Evolutionary conservation across 2,888 invertebrate species (phyloP).

Genomic region (Cataglyphis rosenhaueri): DNA sequence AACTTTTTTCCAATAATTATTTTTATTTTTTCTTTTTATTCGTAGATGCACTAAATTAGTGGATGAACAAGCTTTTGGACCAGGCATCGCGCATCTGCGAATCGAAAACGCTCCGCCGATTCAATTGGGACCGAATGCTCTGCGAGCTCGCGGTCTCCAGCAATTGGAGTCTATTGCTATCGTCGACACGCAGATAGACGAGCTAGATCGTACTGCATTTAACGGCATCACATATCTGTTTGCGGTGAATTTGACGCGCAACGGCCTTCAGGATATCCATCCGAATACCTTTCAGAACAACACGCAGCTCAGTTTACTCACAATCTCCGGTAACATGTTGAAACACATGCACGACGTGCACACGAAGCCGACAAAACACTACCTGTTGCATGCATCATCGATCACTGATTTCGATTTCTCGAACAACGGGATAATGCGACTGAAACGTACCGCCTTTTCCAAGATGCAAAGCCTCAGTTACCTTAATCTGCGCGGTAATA

Average conservation of each 20-base stretch:
- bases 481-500: conserved; percentile 90
- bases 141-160: conserved; percentile 87
- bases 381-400: conserved; percentile 88
- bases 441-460: conserved; percentile 89
- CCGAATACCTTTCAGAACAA: conserved; percentile 90
- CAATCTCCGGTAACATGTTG: conserved; percentile 89
- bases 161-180: conserved; percentile 90
- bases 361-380: conserved; percentile 82
- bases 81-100: conserved; percentile 89
- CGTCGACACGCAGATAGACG: conserved; percentile 89
- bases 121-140: conserved; percentile 82
- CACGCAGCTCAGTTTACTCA: conserved; percentile 89
- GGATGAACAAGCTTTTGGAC: conserved; percentile 89
- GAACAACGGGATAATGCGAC: conserved; percentile 89
- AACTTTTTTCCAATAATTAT: not conserved
- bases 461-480: conserved; percentile 89
- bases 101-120: conserved; percentile 88
- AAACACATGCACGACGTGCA: conserved; percentile 79
- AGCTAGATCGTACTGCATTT: conserved; percentile 90
- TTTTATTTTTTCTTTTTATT: not conserved
- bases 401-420: conserved; percentile 91
- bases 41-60: conserved; percentile 89
- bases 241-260: conserved; percentile 90
- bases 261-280: conserved; percentile 89
- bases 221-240: conserved; percentile 89